A percentile compares a stretch with the other conserved stretches of the same genome.
phyloP scores from a whole-genome alignment of 2,888 invertebrate genomes.

The Caprella mutica region DNA sequence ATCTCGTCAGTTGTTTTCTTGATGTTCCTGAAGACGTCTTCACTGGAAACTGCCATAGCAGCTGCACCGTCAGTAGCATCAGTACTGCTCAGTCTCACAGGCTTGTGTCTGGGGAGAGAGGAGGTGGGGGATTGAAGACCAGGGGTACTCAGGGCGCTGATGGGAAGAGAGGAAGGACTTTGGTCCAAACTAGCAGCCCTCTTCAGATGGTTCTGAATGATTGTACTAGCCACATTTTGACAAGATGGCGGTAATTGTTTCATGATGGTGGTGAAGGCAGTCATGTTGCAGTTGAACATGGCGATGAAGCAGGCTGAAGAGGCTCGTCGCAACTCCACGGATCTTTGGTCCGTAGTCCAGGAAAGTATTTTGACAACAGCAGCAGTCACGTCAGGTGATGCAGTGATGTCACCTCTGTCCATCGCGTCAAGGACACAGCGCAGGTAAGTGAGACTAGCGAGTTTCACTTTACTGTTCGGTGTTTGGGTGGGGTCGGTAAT shows the following conservation, averaged over 20 bases:
- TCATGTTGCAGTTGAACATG: slow-evolving; percentile 80
- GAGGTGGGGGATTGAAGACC: slow-evolving; percentile 27
- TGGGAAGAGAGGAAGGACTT: slow-evolving; percentile 27
- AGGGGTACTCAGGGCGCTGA: slow-evolving; percentile 21
- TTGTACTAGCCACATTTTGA: slow-evolving; percentile 35
- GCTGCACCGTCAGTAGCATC: too few species aligned
- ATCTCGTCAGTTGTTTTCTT: slow-evolving; percentile 87
- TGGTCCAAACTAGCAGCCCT: slow-evolving; percentile 28
- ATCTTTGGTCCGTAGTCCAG: slow-evolving; percentile 58
- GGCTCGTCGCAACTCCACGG: slow-evolving; percentile 53
- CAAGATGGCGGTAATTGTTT: slow-evolving; percentile 38
- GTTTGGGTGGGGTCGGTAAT: slow-evolving; percentile 85
- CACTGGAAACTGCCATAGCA: neutral
- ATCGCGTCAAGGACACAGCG: slow-evolving; percentile 30
- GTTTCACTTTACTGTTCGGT: slow-evolving; percentile 57
- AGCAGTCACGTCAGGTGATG: slow-evolving; percentile 41
- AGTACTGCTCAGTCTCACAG: too few species aligned
- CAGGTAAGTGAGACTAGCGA: slow-evolving; percentile 44
- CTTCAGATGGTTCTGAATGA: slow-evolving; percentile 33
- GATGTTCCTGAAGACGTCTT: slow-evolving; percentile 66
- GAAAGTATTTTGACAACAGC: slow-evolving; percentile 61
- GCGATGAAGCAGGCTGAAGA: slow-evolving; percentile 59
- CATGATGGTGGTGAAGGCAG: slow-evolving; percentile 68
- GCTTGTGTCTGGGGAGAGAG: slow-evolving; percentile 24
- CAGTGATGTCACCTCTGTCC: slow-evolving; percentile 27